Evolutionary conservation across 2,113 vertebrate genomes (phyloP).

Genomic region (Sialia sialis): DNA sequence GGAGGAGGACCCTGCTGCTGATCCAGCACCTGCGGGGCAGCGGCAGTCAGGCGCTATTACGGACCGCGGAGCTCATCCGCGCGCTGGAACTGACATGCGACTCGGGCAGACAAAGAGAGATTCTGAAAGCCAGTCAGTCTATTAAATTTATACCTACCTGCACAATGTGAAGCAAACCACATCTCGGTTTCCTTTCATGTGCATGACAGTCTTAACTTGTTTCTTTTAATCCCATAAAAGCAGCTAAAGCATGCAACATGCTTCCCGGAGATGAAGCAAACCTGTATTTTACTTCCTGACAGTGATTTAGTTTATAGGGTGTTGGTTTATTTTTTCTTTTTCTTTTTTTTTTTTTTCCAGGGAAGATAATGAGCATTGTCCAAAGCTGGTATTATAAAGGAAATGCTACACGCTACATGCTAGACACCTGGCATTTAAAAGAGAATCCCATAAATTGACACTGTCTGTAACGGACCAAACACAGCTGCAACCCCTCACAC

Average conservation of each 20-base stretch:
- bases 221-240: slow-evolving; percentile 64
- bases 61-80: not conserved
- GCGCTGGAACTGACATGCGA: slow-evolving; percentile 28
- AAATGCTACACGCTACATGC: not conserved
- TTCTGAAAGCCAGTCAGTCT: slow-evolving; percentile 60
- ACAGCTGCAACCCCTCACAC: not conserved
- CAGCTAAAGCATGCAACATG: slow-evolving; percentile 50
- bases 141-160: slow-evolving; percentile 64
- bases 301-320: slow-evolving; percentile 42
- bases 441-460: not conserved
- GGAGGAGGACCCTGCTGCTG: not conserved
- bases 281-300: slow-evolving; percentile 45
- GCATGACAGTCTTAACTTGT: slow-evolving; percentile 58
- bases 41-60: not conserved
- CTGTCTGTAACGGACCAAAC: not conserved
- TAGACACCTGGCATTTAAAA: slow-evolving; percentile 13
- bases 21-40: not conserved
- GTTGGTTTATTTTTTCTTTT: not conserved
- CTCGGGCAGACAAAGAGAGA: slow-evolving; percentile 26
- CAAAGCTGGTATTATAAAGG: slow-evolving; percentile 12
- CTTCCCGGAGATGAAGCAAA: slow-evolving; percentile 41
- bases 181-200: slow-evolving; percentile 59
- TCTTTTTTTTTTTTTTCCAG: not conserved
- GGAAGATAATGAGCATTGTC: slow-evolving; percentile 30
- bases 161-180: slow-evolving; percentile 60